These are phyloP conservation scores for Hydropsyche betteni DNA, from an alignment of 2,888 invertebrate genomes.

Conservation along the genomic window DNA sequence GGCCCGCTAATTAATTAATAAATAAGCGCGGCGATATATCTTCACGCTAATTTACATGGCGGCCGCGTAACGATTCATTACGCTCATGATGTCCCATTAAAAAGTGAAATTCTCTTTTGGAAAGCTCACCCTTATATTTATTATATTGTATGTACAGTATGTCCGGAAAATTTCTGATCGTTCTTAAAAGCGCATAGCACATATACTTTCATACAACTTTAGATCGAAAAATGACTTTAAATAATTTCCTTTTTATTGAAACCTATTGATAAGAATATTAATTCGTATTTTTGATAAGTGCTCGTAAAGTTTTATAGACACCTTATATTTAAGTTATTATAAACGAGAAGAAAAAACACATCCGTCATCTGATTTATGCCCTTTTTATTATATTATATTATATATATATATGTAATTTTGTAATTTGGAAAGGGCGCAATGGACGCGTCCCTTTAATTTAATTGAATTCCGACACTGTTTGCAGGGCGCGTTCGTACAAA, in stretches of 20 bases:
- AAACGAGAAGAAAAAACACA: conserved; percentile 39
- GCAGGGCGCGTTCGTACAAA: not conserved
- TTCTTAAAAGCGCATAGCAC: no score
- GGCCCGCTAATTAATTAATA: conserved; percentile 50
- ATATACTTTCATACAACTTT: no score
- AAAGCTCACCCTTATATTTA: not conserved
- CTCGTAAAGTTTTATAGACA: no score
- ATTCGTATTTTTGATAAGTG: no score
- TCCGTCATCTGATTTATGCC: conserved; percentile 47
- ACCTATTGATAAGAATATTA: no score
- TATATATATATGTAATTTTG: conserved; percentile 20
- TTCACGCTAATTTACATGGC: conserved; percentile 50
- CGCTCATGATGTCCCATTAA: conserved; percentile 48
- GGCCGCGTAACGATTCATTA: conserved; percentile 49
- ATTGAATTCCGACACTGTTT: conserved; percentile 43
- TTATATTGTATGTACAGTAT: conserved; percentile 12
- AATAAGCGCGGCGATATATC: conserved; percentile 49
- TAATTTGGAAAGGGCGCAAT: conserved; percentile 43
- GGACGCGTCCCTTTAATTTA: conserved; percentile 47
- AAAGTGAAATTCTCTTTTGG: conserved; percentile 43
- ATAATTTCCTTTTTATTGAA: no score
- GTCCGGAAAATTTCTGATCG: no score
- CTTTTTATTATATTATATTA: no score
- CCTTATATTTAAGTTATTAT: not conserved
- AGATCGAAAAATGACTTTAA: no score